Conservation (phyloP, 2,888 invertebrate species). For the Platerodrilus igneus region DNA sequence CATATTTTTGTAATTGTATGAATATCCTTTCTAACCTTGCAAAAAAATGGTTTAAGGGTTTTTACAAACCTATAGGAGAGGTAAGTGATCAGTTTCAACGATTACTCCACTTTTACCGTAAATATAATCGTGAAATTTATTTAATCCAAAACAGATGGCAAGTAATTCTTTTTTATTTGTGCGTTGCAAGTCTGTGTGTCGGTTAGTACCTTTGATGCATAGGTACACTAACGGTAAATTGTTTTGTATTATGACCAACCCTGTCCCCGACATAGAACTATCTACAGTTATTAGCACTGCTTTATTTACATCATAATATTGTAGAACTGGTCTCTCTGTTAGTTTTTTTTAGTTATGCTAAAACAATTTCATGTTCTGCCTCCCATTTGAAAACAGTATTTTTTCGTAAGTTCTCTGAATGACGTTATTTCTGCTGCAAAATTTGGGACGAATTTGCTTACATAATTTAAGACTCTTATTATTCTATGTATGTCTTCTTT, state of each 20-base stretch:
- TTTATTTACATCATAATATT: conserved; percentile 6
- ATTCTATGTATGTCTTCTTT: conserved; percentile 5
- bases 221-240: too few species aligned
- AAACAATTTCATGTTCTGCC: not conserved
- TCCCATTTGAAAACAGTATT: not conserved
- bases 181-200: conserved; percentile 29
- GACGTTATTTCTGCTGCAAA: not conserved
- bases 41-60: not conserved
- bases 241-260: conserved; percentile 5
- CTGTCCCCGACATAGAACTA: not conserved
- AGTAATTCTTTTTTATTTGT: conserved; percentile 38
- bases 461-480: conserved; percentile 1
- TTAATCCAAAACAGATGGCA: conserved; percentile 35
- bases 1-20: not conserved
- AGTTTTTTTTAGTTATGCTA: conserved; percentile 1
- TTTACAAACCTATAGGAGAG: conserved; percentile 9
- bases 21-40: not conserved
- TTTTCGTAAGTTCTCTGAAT: not conserved
- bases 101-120: conserved; percentile 27
- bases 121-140: conserved; percentile 36
- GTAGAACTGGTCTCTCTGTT: conserved; percentile 1
- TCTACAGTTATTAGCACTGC: conserved; percentile 1
- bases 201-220: conserved; percentile 31
- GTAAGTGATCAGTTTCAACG: conserved; percentile 23
- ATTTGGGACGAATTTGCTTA: too few species aligned